Conservation (phyloP, 1,140 invertebrate species). For the Eupristina koningsbergeri region DNA sequence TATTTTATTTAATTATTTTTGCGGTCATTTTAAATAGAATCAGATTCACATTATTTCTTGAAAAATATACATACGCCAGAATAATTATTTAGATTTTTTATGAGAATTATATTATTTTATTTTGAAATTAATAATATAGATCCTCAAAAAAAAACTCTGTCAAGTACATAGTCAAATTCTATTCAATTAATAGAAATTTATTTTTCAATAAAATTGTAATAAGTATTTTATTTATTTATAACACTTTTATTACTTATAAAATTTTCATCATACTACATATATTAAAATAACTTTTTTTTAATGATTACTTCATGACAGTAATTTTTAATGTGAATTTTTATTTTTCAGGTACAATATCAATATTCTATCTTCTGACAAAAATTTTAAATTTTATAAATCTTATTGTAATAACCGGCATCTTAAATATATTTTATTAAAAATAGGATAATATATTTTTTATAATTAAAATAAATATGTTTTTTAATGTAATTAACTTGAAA, state of each 20-base stretch:
- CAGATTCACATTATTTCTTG: too few species aligned
- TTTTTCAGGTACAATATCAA: too few species aligned
- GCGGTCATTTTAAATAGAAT: not conserved
- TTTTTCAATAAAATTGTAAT: not conserved
- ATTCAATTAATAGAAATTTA: not conserved
- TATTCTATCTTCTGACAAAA: too few species aligned
- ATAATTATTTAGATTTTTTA: not conserved
- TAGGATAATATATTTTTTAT: not conserved
- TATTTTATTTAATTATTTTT: not conserved
- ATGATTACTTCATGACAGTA: too few species aligned
- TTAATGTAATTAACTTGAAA: not conserved
- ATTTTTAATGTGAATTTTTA: too few species aligned
- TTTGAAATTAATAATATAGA: not conserved
- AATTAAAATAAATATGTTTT: not conserved
- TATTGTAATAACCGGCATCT: not conserved
- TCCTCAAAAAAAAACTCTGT: too few species aligned
- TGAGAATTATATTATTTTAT: not conserved
- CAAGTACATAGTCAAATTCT: not conserved
- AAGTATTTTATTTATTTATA: not conserved
- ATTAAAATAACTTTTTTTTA: not conserved
- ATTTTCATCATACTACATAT: not conserved
- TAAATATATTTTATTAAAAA: not conserved
- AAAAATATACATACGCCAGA: too few species aligned
- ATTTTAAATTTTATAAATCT: too few species aligned
- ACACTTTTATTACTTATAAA: not conserved